Conservation (phyloP, 2,113 vertebrate species). For the Hypocryptadius cinnamomeus region DNA sequence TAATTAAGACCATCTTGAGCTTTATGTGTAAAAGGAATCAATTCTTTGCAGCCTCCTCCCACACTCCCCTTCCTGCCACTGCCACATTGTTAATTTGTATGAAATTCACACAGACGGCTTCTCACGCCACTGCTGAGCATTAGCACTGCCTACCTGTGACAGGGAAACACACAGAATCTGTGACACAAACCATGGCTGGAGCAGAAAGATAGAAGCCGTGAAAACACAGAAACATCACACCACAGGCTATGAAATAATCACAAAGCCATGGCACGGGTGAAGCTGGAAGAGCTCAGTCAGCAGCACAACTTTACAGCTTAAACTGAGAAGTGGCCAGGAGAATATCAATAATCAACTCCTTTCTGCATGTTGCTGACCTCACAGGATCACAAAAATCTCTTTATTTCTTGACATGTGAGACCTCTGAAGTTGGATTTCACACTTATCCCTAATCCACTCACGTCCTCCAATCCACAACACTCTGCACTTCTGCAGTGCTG, state of each 20-base stretch:
- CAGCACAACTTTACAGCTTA: not conserved
- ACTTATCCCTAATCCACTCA: not conserved
- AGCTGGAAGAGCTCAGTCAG: not conserved
- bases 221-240: not conserved
- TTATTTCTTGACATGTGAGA: not conserved
- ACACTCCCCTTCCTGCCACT: not conserved
- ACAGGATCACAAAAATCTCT: not conserved
- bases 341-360: not conserved
- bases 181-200: not conserved
- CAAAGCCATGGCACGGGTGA: fast-evolving
- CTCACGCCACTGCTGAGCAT: not conserved
- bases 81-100: not conserved
- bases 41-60: not conserved
- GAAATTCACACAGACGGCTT: not conserved
- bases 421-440: not conserved
- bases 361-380: not conserved
- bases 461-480: not conserved
- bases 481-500: not conserved
- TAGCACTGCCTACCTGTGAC: not conserved
- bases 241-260: not conserved
- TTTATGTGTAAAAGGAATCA: not conserved
- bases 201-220: not conserved
- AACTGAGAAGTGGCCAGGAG: not conserved
- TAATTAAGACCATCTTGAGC: not conserved
- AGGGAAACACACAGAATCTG: not conserved